phyloP scores from a whole-genome alignment of 2,113 vertebrate genomes.

The Mobula birostris region DNA sequence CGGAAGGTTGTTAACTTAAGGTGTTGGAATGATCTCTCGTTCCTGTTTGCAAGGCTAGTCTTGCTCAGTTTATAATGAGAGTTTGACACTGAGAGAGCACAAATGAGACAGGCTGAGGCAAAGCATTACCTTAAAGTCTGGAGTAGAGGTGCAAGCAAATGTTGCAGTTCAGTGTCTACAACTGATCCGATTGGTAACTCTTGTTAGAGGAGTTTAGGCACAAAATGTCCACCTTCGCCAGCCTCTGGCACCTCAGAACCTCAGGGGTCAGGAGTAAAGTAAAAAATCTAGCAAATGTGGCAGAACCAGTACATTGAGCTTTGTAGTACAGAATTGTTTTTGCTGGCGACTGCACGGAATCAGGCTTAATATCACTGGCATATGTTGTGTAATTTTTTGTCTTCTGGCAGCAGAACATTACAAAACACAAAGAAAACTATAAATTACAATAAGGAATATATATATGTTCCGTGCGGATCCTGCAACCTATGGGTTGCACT shows the following conservation, averaged over 20 bases:
- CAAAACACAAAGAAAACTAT: no score
- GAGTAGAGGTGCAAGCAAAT: neutral
- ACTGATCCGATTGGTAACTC: neutral
- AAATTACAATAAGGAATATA: no score
- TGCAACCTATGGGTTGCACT: no score
- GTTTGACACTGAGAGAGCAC: neutral
- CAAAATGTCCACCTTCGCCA: neutral
- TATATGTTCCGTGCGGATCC: no score
- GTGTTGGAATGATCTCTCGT: neutral
- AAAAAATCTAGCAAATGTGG: neutral
- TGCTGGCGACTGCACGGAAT: no score
- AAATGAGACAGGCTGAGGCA: neutral
- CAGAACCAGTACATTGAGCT: neutral
- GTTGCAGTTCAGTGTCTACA: neutral
- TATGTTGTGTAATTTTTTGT: no score
- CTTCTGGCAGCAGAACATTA: no score
- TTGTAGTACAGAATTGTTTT: neutral
- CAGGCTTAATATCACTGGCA: no score
- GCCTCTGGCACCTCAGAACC: neutral
- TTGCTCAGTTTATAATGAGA: neutral
- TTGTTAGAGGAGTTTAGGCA: neutral
- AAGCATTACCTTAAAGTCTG: constrained; percentile 11
- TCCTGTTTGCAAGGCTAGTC: neutral
- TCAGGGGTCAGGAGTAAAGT: neutral
- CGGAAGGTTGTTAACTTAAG: neutral